phyloP scores from a whole-genome alignment of 2,888 invertebrate species.

The Ennomos erosarius region DNA sequence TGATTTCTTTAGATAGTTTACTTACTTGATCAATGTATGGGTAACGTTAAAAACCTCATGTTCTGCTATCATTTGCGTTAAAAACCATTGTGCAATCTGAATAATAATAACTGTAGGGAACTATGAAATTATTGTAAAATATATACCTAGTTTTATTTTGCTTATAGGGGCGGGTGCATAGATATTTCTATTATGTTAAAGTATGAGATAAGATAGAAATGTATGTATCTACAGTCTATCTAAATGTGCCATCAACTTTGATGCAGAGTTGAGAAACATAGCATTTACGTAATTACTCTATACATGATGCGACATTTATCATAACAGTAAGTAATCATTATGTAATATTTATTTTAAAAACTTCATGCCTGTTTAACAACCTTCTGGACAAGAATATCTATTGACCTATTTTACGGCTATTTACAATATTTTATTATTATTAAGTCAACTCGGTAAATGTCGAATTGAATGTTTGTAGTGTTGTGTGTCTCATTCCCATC shows the following conservation, averaged over 20 bases:
- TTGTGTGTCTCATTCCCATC: too few relatives aligned
- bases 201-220: background rate
- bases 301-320: slow-evolving; percentile 1
- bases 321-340: background rate
- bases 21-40: slow-evolving; percentile 1
- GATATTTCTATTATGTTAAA: background rate
- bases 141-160: background rate
- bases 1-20: background rate
- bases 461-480: too few relatives aligned
- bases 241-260: slow-evolving; percentile 10
- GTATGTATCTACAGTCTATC: background rate
- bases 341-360: background rate
- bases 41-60: background rate
- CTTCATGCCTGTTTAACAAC: slow-evolving; percentile 1
- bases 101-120: background rate
- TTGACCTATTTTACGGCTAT: too few relatives aligned
- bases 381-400: background rate
- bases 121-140: too few relatives aligned
- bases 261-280: slow-evolving; percentile 5
- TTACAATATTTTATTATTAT: background rate
- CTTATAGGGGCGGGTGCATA: background rate
- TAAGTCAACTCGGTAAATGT: background rate
- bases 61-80: background rate
- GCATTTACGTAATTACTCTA: slow-evolving; percentile 19
- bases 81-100: slow-evolving; percentile 1